Evolutionary conservation across 2,888 invertebrate genomes (phyloP).

Genomic region (Pseudococcus viburni): DNA sequence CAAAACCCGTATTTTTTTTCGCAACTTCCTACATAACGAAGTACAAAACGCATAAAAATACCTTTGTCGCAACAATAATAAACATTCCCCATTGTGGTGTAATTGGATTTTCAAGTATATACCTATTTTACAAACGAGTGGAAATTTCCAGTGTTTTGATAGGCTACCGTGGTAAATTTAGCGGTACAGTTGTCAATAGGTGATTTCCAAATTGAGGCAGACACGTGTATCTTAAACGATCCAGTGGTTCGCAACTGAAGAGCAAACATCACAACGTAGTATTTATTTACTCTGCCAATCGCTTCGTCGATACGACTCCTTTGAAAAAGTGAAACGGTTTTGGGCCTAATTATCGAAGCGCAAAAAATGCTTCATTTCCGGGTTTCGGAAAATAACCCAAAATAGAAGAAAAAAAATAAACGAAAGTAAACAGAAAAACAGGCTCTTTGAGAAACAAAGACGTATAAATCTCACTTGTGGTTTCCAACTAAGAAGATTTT

Average conservation of each 20-base stretch:
- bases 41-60: not conserved
- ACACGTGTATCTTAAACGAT: not conserved
- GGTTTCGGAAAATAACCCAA: not conserved
- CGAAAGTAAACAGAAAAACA: not conserved
- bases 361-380: not conserved
- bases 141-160: not conserved
- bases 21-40: no score
- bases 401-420: not conserved
- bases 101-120: not conserved
- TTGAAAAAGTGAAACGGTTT: not conserved
- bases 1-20: no score
- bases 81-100: not conserved
- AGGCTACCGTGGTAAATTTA: not conserved
- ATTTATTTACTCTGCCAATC: not conserved
- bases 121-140: not conserved
- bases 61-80: not conserved
- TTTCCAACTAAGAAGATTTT: not conserved
- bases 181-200: not conserved
- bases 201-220: not conserved
- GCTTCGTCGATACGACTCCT: not conserved
- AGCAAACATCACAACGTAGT: not conserved
- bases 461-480: not conserved
- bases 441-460: not conserved
- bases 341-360: not conserved
- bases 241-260: not conserved